Percentiles rank a stretch among this genome's conserved stretches.
These are phyloP conservation scores for Bovichtus variegatus DNA, from an alignment of 2,797 vertebrate genomes.

Conservation along the genomic window DNA sequence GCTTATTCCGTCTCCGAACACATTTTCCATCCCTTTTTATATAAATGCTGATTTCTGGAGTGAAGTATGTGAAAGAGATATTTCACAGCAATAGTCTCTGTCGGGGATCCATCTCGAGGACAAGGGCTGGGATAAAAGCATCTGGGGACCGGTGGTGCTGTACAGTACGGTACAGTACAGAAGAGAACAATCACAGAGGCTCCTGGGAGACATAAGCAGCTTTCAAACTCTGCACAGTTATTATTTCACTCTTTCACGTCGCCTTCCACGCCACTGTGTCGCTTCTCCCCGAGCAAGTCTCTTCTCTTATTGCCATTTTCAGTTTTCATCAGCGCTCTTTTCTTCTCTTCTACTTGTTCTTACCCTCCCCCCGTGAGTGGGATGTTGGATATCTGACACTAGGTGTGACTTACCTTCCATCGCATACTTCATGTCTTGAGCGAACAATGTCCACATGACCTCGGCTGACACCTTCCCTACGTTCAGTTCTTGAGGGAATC, in stretches of 20 bases:
- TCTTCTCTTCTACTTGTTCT: neutral
- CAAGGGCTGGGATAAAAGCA: conserved; percentile 39
- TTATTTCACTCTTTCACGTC: conserved; percentile 35
- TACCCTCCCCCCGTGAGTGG: too few species aligned
- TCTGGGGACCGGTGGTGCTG: conserved; percentile 27
- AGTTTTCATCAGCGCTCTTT: conserved; percentile 10
- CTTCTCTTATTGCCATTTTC: conserved; percentile 17
- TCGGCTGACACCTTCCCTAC: conserved; percentile 98
- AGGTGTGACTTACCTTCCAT: conserved; percentile 91
- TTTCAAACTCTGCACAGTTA: conserved; percentile 51
- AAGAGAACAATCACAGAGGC: conserved; percentile 34
- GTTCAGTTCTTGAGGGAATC: conserved; percentile 96
- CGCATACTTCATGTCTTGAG: conserved; percentile 98
- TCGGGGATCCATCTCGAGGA: conserved; percentile 52
- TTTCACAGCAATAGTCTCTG: conserved; percentile 35
- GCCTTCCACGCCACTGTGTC: conserved; percentile 16
- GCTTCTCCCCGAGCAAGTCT: conserved; percentile 16
- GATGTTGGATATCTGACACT: neutral
- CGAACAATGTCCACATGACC: conserved; percentile 98
- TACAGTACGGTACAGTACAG: conserved; percentile 28
- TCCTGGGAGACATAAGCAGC: conserved; percentile 66
- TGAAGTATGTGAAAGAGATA: conserved; percentile 27
- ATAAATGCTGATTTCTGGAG: conserved; percentile 17
- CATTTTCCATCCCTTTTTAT: conserved; percentile 20
- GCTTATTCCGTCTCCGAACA: conserved; percentile 11